Conservation (phyloP, 2,113 vertebrate species). For the Thryonomys swinderianus region DNA sequence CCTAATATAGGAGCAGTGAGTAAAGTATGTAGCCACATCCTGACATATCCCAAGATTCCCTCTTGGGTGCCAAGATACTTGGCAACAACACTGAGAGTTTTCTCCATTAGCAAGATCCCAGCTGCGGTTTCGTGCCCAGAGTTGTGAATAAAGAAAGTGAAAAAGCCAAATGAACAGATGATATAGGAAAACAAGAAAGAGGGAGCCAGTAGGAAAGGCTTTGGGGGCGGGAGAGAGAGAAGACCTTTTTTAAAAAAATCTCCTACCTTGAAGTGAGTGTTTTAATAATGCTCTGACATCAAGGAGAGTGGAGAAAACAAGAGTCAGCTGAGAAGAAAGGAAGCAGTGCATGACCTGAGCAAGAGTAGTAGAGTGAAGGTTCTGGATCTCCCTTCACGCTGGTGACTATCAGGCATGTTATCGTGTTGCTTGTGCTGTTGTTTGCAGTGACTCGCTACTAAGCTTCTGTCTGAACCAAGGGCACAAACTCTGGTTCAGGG, state of each 20-base stretch:
- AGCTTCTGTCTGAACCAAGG: neutral
- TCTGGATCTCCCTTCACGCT: neutral
- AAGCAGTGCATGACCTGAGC: neutral
- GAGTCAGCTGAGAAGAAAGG: neutral
- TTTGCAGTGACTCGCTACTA: neutral
- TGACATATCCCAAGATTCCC: neutral
- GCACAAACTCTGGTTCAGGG: neutral
- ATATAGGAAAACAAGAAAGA: neutral
- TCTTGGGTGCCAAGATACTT: neutral
- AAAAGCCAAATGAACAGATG: neutral
- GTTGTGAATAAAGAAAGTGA: neutral
- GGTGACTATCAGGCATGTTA: neutral
- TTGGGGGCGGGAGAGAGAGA: neutral
- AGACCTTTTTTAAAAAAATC: neutral
- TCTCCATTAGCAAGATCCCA: neutral
- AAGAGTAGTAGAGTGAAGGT: neutral
- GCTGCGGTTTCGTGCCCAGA: conserved; percentile 5
- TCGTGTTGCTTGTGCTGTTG: neutral
- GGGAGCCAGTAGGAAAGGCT: neutral
- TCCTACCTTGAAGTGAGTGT: neutral
- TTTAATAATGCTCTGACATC: conserved; percentile 28
- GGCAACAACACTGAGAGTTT: neutral
- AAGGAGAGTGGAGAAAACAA: neutral
- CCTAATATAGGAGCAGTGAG: neutral
- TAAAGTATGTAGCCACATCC: neutral